phyloP scores from a whole-genome alignment of 2,888 invertebrate genomes.

The Drosophila multiciliata region DNA sequence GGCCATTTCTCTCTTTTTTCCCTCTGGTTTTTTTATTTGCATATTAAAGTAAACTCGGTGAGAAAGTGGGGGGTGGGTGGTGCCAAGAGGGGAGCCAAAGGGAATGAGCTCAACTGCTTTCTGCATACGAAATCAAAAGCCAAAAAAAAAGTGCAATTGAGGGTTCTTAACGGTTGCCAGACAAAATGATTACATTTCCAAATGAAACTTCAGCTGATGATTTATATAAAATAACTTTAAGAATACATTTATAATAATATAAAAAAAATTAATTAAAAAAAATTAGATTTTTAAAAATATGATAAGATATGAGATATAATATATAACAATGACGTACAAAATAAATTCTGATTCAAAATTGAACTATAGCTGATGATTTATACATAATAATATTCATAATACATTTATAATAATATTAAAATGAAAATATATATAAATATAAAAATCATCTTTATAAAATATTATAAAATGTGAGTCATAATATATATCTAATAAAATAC shows the following conservation, averaged over 20 bases:
- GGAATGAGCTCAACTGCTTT: constrained; percentile 33
- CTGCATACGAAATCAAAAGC: constrained; percentile 38
- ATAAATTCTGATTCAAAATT: too few relatives aligned
- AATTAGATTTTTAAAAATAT: background rate
- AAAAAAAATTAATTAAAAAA: background rate
- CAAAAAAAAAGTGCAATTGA: constrained; percentile 3
- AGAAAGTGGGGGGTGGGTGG: constrained; percentile 1
- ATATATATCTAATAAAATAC: too few relatives aligned
- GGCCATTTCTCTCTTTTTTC: constrained; percentile 11
- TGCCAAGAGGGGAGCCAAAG: background rate
- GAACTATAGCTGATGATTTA: too few relatives aligned
- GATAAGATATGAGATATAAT: too few relatives aligned
- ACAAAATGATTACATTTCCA: background rate
- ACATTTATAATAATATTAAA: too few relatives aligned
- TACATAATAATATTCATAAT: too few relatives aligned
- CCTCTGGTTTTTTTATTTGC: background rate
- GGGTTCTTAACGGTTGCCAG: background rate
- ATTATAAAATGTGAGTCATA: too few relatives aligned
- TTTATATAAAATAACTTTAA: background rate
- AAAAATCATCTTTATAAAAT: too few relatives aligned
- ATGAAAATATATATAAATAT: too few relatives aligned
- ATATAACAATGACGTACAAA: background rate
- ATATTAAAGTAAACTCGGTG: constrained; percentile 40
- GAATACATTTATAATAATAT: background rate
- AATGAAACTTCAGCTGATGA: too few relatives aligned